Evolutionary conservation across 2,113 vertebrate genomes (phyloP), one percentile per base, ranked within the genome.

Genomic region (Illadopsis cleaveri): DNA sequence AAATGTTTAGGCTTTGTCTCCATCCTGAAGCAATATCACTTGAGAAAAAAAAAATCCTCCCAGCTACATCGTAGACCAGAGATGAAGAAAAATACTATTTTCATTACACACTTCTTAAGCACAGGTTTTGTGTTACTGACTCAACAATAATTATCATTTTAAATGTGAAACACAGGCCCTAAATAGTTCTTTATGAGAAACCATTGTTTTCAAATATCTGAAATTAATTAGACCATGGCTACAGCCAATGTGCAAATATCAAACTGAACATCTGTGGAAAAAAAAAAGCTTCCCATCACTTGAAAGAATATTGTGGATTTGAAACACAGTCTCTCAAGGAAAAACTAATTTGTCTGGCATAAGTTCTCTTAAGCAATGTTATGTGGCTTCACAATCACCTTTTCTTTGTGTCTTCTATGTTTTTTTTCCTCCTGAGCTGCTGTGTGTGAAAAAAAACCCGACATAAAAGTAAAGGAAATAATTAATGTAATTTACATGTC

Each of bases 161-260:
- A 93, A 91, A 94, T 89, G 84, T 84, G 91, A 97, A 95, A 93
- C 54, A 89, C 50, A 82, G 79, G 76, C 37, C 42, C 30, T 93
- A 95, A 91, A 91, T 61, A 57, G 65, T 75, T 84, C 91, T 96
- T 95, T 91, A 94, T 87, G 73, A 91, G 82, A 82, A 97, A 61
- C 66, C 73, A 95, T 96, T 96, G 94, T 96, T 96, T 91, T 85
- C 71, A 85, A 97, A 85, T 95, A 95, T 96, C 91, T 96, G 95
- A 97, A 91, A 91, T 94, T 96, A 94, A 95, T 96, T 96, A 95
- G 78, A 76, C 40, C 17, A 12, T 69, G 75, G 89, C 75, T 96
- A 79, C 76, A 91, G 78, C 70, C 84, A 89, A 58, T 35, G 45
- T 94, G 84, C 66, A 95, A 95, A 85, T 94, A 96, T 95, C 89